Evolutionary conservation across 2,113 vertebrate species (phyloP).

Genomic region (Arenaria interpres): DNA sequence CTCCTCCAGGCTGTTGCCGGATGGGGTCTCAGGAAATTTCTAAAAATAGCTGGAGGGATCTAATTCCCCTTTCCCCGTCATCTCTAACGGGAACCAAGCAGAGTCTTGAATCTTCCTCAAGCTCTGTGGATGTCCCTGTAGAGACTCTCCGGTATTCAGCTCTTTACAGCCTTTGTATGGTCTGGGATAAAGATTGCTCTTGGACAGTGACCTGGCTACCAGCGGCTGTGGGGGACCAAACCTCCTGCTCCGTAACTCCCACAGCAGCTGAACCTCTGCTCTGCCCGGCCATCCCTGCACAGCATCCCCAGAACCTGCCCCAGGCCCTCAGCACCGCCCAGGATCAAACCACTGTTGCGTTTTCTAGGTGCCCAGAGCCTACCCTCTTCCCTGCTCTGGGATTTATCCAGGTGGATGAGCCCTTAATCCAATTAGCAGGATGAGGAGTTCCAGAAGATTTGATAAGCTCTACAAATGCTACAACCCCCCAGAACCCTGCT

Average conservation of each 20-base stretch:
- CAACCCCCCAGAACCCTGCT: not conserved
- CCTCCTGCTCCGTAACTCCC: not conserved
- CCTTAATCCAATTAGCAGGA: not conserved
- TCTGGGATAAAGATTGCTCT: not conserved
- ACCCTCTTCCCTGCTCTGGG: not conserved
- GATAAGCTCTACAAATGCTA: not conserved
- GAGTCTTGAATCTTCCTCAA: not conserved
- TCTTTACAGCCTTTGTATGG: not conserved
- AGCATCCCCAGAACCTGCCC: not conserved
- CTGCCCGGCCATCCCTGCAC: not conserved
- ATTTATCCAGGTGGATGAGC: not conserved
- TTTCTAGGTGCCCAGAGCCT: not conserved
- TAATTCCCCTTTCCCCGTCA: not conserved
- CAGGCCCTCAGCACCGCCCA: not conserved
- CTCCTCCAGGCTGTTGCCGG: not conserved
- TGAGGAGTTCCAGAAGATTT: not conserved
- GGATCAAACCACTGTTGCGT: not conserved
- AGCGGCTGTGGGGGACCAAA: not conserved
- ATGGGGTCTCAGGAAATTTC: not conserved
- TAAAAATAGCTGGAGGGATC: not conserved
- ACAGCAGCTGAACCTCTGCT: fast-evolving
- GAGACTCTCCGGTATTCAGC: not conserved
- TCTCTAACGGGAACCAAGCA: not conserved
- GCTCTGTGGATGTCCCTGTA: not conserved
- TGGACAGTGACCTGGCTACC: not conserved